Evolutionary conservation across 1,140 invertebrate species (phyloP), one percentile per base, ranked within the genome.

Genomic region (Bombus confusus): DNA sequence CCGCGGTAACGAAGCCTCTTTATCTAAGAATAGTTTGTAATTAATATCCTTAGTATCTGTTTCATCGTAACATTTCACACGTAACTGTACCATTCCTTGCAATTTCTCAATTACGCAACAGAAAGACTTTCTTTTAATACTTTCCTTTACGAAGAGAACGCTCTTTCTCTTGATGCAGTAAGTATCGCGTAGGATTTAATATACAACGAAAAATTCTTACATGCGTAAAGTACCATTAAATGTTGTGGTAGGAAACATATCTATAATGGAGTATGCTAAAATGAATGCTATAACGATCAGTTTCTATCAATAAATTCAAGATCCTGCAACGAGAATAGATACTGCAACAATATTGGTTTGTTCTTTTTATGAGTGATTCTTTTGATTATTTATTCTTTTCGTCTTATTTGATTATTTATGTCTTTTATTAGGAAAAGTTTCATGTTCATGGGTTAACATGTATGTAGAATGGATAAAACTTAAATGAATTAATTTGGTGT

Each of bases 11-110:
- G 83, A 80, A 80, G 68, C 34, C 68, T 37, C 64, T 80, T 59
- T 72, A 84, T 34, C 41, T 79, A 31, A 71, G 83, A 79, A 80
- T 69, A 72, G 43, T 41, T 59, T 41, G 52, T 80, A 85, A 85
- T 85, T 85, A 85, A 85, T 85, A 62, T 84, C 83, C n/a, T 72
- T 79, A 31, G 39, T 25, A 28, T 37, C 47, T 28, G 41, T 72
- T 72, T 31, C 41, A 43, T 57, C 25, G 25, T 68, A 68, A 68
- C 34, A 15, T 25, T 39, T 85, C 57, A 31, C 39, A 37, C 28
- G 43, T n/a, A 62, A 43, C 39, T 47, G 9, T 76, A 31, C 62
- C 8, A 9, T 59, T 12, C 37, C 3, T 37, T 39, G 41, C 43
- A 25, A 34, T 57, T n/a, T 59, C n/a, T 78, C 18, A 62, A 39